Evolutionary conservation across 30 jellyfish, hydroid and myxozoan species (phyloP), one percentile per base, ranked within the genome.

Genomic region (Turritopsis rubra): DNA sequence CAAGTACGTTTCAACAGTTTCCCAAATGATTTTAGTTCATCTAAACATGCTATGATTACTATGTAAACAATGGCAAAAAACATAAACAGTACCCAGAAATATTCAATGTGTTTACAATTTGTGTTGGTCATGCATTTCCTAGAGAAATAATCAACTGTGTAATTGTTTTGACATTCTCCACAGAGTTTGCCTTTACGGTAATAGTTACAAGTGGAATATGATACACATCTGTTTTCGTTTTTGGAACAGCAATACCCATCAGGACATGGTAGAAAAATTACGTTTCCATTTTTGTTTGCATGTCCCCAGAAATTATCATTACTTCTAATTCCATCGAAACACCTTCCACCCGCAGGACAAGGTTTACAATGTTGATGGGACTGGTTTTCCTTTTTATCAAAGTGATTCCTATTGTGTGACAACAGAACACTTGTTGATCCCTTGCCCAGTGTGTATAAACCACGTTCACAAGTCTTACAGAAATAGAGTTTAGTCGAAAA

Each of bases 151-250:
- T 84, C 75, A 7, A 72, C 90, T 1, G 90, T 70, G 66, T 84
- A 75, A 52, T 79, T 79, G 24, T 16, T 25, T 19, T 41, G 21
- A 28, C 90, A 84, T 73, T 65, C 29, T 4, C 90, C 86, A 29
- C 90, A 84, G 16, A 84, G 72, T 24, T 19, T 75, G 21, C 90
- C 90, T 5, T n/a, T 72, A 72, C 90, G 79, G 21, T 25, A 26
- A 4, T 29, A 29, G 29, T 78, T 79, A 52, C 90, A 84, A n/a
- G 86, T 53, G 30, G 54, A 26, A 24, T 70, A 21, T 25, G 41
- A 71, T 29, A 53, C 29, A 78, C 90, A 84, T 41, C 54, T 75
- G 30, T 65, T 73, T n/a, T 53, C 30, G 30, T 23, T 68, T 19
- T 23, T 68, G 8, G 30, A 68, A 68, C 77, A 68, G 19, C 77